Base-by-base conservation (phyloP, 2,113 vertebrate species). In the Gymnorhina tibicen region DNA sequence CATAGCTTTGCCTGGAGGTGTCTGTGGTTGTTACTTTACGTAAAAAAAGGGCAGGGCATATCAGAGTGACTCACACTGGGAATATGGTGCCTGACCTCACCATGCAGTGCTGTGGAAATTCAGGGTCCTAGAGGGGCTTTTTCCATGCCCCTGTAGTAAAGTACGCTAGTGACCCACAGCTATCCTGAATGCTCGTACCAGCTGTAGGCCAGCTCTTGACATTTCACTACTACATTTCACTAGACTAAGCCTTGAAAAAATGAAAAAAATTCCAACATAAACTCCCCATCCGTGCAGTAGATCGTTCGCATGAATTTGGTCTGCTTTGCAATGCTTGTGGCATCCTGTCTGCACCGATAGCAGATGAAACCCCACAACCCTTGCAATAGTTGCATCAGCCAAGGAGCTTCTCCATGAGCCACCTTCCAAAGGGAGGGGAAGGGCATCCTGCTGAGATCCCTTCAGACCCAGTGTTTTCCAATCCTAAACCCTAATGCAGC, bases 341-440 rank as follows among this genome's bases (percentile, higher is more conserved):
- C 68, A 78, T 44, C 62, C 56, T 28, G 8, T 19, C 62, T 73
- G 72, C 60, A 27, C 4, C 41, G 88, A 77, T 9, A 77, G 75
- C 32, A 5, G 69, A 30, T 39, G 37, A 79, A 87, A 75, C 3
- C 49, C 35, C 82, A 77, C 75, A 94, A 68, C 50, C 27, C 47
- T 84, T 90, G 67, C 52, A 90, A 92, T 32, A 41, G 60, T 77
- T 95, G 88, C 85, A 72, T 96, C 87, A 96, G 85, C 75, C 76
- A 64, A 85, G 88, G 81, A 91, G 64, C 80, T 85, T 88, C 91
- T 52, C 60, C 1, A 2, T 56, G 49, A 94, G 60, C 68, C 68
- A 46, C 80, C 55, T 92, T 95, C 90, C 90, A 94, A 94, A 92
- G 90, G 83, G 75, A 95, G 68, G 52, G 78, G 69, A 94, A 91